A percentile compares a stretch with the other conserved stretches of the same genome.
These are phyloP conservation scores for Marisa cornuarietis DNA, from an alignment of 1,140 invertebrate genomes.

Conservation along the genomic window DNA sequence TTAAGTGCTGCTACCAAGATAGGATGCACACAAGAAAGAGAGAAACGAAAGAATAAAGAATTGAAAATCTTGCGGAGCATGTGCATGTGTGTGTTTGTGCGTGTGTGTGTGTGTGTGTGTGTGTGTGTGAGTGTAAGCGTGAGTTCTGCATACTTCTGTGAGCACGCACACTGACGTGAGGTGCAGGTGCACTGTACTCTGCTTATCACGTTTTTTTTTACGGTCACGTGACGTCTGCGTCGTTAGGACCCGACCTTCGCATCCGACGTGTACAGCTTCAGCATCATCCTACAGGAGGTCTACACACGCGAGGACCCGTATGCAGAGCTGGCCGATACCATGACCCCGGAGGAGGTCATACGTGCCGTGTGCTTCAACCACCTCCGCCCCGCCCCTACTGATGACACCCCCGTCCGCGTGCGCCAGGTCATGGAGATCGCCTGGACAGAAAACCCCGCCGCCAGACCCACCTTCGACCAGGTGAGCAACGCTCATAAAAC, in stretches of 20 bases:
- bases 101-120: no score
- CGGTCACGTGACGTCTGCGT: background rate
- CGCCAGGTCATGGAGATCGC: constrained; percentile 44
- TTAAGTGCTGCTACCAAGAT: no score
- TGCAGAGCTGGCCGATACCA: constrained; percentile 35
- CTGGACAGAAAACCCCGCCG: constrained; percentile 40
- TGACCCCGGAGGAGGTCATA: constrained; percentile 28
- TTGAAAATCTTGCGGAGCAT: no score
- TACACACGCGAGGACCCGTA: constrained; percentile 48
- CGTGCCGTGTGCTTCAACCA: constrained; percentile 29
- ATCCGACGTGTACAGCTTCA: constrained; percentile 48
- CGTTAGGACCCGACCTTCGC: constrained; percentile 9
- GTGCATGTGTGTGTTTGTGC: background rate
- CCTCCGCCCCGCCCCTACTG: constrained; percentile 35
- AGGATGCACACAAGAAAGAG: no score
- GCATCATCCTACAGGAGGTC: constrained; percentile 48
- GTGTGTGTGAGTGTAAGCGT: no score
- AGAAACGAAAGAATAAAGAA: no score
- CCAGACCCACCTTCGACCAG: constrained; percentile 35
- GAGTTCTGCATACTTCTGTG: no score
- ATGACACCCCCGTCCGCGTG: constrained; percentile 32
- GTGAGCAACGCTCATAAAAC: constrained; percentile 27
- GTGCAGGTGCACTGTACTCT: no score
- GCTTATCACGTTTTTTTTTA: background rate
- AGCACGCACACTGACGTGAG: no score